Base-by-base conservation (phyloP, 92 coral and sea anemone species). In the Epizoanthus illoricatus region DNA sequence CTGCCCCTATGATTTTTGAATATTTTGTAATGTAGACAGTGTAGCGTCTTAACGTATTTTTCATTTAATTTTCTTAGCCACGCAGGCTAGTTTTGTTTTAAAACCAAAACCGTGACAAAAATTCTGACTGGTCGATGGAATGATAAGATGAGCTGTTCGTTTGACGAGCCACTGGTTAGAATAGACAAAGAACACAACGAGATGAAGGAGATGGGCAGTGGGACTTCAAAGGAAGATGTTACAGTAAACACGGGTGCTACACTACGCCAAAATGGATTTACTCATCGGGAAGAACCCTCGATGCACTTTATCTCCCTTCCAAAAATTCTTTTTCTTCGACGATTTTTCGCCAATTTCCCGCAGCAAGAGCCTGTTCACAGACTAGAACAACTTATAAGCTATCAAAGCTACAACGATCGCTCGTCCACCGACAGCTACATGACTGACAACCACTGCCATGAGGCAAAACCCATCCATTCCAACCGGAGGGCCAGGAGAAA, bases 391-490 rank as follows among this genome's bases (percentile, higher is more conserved):
- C n/a, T 92, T 8, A 88, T 92, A 13, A 63, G 90, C 39, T 90
- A 71, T 76, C 90, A 90, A 58, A 88, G 64, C 57, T 71, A 64
- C 63, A 84, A 86, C 43, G 83, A 69, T 5, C 82, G 52, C 65
- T 45, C 65, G 71, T 78, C 82, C 4, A 45, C 23, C 11, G 82
- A 78, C 47, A 78, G 71, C 3, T 93, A 93, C 69, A 88, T 86
- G 40, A 89, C 92, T 15, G 97, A 89, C 58, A 86, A 88, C 54
- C 99, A 96, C 65, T 96, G 99, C 78, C 99, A 96, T 58, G 97
- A 93, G 74, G 86, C 92, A 12, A 93, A 88, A 86, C 99, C 98
- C 2, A 88, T 94, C 16, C 86, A 86, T 58, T 94, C 99, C 18
- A 96, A 90, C 90, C 89, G 86, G 80, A 93, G 80, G 36, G 97